Percentiles rank a stretch among this genome's conserved stretches.
These are phyloP conservation scores for Psophia crepitans DNA, from an alignment of 2,113 vertebrate species.

Conservation along the genomic window DNA sequence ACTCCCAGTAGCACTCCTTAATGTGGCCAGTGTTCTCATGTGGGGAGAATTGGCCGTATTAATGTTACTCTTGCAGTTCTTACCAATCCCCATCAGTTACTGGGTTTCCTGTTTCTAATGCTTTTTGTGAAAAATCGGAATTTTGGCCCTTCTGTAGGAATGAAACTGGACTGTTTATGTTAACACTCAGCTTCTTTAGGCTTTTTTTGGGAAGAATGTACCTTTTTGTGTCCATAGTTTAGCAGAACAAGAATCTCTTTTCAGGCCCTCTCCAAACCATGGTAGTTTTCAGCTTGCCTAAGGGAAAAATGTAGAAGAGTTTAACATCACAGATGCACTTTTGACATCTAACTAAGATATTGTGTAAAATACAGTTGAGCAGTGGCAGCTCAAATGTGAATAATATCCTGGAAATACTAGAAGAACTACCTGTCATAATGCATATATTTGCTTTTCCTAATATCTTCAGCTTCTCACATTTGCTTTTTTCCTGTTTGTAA, in stretches of 20 bases:
- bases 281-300: background rate
- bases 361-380: background rate
- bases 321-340: background rate
- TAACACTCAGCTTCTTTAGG: background rate
- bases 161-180: background rate
- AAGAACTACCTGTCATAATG: background rate
- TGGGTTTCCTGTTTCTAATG: background rate
- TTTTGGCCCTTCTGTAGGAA: background rate
- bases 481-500: background rate
- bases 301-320: background rate
- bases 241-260: background rate
- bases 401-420: background rate
- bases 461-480: background rate
- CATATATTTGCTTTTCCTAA: background rate
- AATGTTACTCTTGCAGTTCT: background rate
- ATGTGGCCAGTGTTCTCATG: background rate
- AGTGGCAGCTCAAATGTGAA: background rate
- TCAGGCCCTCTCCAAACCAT: background rate
- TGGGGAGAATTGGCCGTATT: background rate
- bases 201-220: background rate
- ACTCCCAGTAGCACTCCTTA: background rate
- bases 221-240: background rate
- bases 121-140: background rate
- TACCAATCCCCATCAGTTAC: background rate
- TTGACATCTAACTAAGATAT: background rate